Conservation (phyloP, 2,888 invertebrate genomes). For the Apotomis capreana region DNA sequence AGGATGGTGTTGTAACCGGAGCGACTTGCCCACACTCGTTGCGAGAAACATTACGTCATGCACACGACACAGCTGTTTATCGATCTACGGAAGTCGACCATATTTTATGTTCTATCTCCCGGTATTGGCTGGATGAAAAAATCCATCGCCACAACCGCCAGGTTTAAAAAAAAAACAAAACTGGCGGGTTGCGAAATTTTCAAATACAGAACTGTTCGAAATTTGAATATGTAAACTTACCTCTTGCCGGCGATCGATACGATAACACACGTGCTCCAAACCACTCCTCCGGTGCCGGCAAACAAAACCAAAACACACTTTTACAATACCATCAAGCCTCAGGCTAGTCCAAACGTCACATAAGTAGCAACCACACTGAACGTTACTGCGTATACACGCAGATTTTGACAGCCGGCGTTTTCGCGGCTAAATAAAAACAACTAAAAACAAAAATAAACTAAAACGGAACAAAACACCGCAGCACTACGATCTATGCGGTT, state of each 20-base stretch:
- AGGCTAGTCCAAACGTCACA: slow-evolving; percentile 59
- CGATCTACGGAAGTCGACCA: slow-evolving; percentile 56
- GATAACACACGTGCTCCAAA: slow-evolving; percentile 65
- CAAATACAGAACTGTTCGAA: slow-evolving; percentile 1
- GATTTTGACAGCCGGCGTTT: slow-evolving; percentile 69
- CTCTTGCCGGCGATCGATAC: slow-evolving; percentile 68
- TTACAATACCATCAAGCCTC: slow-evolving; percentile 51
- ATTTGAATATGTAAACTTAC: slow-evolving; percentile 51
- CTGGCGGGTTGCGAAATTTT: background rate
- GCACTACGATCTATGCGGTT: slow-evolving; percentile 46
- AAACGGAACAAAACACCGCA: slow-evolving; percentile 39
- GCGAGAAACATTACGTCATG: slow-evolving; percentile 44
- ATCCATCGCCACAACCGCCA: too few species aligned
- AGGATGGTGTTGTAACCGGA: slow-evolving; percentile 38
- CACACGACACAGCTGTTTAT: slow-evolving; percentile 60
- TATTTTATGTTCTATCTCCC: slow-evolving; percentile 59
- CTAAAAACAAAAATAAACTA: slow-evolving; percentile 57
- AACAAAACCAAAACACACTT: slow-evolving; percentile 56
- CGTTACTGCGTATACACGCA: slow-evolving; percentile 57
- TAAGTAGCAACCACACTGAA: slow-evolving; percentile 58
- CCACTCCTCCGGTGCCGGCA: slow-evolving; percentile 57
- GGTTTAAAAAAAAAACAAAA: background rate
- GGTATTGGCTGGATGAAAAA: slow-evolving; percentile 41
- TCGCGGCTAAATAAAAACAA: slow-evolving; percentile 68
- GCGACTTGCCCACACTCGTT: slow-evolving; percentile 36